Conservation (phyloP, 2,797 vertebrate species). For the Triplophysa bombifrons region DNA sequence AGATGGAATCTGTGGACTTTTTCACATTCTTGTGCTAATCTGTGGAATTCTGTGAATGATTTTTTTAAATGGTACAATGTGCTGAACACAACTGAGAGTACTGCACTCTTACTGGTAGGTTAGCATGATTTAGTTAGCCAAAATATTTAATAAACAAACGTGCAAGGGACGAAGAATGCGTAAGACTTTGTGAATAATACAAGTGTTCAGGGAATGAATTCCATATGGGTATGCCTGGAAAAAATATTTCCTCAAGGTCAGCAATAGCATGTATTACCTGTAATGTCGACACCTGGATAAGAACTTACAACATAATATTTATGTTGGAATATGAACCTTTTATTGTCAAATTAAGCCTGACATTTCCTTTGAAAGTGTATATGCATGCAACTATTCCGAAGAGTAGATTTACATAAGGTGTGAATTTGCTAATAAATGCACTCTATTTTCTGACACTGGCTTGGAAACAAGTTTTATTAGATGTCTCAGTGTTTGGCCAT, state of each 20-base stretch:
- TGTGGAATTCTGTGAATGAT: neutral
- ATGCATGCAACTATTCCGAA: neutral
- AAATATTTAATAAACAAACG: neutral
- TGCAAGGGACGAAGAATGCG: neutral
- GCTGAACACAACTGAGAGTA: neutral
- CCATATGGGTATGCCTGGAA: neutral
- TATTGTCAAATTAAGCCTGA: neutral
- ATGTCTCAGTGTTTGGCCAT: neutral
- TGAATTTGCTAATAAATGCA: neutral
- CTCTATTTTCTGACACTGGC: neutral
- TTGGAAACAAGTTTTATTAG: neutral
- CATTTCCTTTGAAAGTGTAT: neutral
- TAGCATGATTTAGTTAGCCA: neutral
- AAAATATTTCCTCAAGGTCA: neutral
- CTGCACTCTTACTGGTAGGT: neutral
- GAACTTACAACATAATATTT: neutral
- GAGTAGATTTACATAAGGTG: neutral
- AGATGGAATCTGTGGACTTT: conserved; percentile 6
- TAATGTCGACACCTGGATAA: neutral
- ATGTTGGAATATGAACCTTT: neutral
- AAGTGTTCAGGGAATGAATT: neutral
- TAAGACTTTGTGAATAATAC: neutral
- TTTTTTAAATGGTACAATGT: neutral
- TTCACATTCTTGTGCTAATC: neutral
- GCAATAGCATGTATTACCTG: neutral